phyloP scores from a whole-genome alignment of 2,888 invertebrate species.

The Volucella inflata region DNA sequence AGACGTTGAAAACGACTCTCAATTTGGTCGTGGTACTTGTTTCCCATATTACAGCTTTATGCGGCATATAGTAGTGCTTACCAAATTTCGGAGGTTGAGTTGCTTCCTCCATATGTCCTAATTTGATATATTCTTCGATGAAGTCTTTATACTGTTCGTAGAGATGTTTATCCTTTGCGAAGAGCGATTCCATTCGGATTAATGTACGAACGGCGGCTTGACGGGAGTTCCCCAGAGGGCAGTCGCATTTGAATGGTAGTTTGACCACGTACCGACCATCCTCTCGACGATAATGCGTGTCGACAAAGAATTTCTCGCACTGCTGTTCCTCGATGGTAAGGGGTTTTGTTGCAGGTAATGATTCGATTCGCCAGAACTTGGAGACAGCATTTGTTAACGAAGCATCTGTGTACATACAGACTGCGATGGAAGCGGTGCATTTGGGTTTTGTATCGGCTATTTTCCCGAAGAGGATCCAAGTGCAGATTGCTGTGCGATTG shows the following conservation, averaged over 20 bases:
- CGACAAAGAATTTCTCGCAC: too few relatives aligned
- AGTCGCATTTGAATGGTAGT: slow-evolving; percentile 45
- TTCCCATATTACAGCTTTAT: slow-evolving; percentile 42
- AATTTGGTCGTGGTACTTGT: slow-evolving; percentile 55
- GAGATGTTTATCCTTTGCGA: slow-evolving; percentile 30
- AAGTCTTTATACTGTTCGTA: slow-evolving; percentile 29
- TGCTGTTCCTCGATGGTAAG: too few relatives aligned
- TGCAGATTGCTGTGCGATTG: slow-evolving; percentile 41
- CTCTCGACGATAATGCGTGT: slow-evolving; percentile 40
- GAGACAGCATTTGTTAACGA: too few relatives aligned
- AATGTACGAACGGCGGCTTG: slow-evolving; percentile 31
- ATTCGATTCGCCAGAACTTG: too few relatives aligned
- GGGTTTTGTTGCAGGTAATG: too few relatives aligned
- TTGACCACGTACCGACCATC: slow-evolving; percentile 54
- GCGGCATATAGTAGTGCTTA: slow-evolving; percentile 34
- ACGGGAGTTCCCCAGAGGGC: slow-evolving; percentile 47
- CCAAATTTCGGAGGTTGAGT: not conserved
- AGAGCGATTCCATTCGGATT: slow-evolving; percentile 46
- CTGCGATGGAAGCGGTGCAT: not conserved
- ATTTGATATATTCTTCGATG: slow-evolving; percentile 31
- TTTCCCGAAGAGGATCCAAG: slow-evolving; percentile 51
- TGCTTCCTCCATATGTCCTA: slow-evolving; percentile 50
- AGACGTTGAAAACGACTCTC: slow-evolving; percentile 57
- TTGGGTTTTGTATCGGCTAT: not conserved
- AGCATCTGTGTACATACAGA: too few relatives aligned